Conservation (phyloP, 2,888 invertebrate species). For the Prostheceraeus crozeri region DNA sequence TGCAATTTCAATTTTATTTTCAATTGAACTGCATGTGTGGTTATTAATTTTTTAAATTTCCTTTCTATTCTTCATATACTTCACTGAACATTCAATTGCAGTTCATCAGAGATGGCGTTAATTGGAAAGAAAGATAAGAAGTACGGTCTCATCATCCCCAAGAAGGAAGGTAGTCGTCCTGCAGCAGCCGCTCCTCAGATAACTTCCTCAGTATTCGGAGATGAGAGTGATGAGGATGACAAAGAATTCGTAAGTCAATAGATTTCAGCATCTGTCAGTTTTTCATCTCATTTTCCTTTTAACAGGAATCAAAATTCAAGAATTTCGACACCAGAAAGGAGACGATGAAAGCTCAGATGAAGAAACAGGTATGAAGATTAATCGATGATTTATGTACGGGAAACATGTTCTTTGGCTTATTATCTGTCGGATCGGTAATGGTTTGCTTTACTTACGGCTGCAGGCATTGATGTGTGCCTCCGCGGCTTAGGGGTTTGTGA, state of each 20-base stretch:
- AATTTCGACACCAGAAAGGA: constrained; percentile 1
- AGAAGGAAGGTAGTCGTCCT: background rate
- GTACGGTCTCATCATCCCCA: background rate
- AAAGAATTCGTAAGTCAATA: constrained; percentile 10
- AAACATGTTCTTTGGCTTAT: no score
- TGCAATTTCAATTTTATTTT: no score
- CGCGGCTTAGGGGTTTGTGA: no score
- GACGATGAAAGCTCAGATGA: background rate
- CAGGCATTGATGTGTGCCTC: no score
- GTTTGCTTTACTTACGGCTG: no score
- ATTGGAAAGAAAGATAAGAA: background rate
- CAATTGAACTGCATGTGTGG: no score
- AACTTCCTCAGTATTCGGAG: background rate
- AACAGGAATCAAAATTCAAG: background rate
- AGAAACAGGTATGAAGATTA: constrained; percentile 19
- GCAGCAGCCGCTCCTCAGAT: background rate
- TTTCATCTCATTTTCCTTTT: background rate
- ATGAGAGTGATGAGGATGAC: constrained; percentile 9
- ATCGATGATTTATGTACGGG: no score
- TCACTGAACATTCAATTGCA: no score
- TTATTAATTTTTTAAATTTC: no score
- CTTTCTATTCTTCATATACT: no score
- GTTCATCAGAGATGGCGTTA: no score
- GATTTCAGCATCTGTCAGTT: background rate
- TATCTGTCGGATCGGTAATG: no score